Base-by-base conservation (phyloP, 2,888 invertebrate genomes). In the Fragum whitleyi region DNA sequence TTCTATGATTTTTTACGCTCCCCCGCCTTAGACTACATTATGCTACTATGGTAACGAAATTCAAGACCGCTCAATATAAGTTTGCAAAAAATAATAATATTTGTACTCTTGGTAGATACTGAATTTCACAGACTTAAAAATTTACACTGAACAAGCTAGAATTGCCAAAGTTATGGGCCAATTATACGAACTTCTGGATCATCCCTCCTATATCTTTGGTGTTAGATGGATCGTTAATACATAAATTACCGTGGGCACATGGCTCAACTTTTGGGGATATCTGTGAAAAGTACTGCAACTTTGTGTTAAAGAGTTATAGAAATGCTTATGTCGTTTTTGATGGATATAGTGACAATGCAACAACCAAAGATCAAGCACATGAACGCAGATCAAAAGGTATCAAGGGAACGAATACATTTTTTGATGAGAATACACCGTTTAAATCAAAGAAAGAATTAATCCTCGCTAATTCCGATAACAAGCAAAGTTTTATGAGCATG, bases 361-460 rank as follows among this genome's bases (percentile, higher is more conserved):
- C 85, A 19, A 89, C 87, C 19, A 89, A 88, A 67, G 89, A 90
- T 47, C 59, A 55, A 16, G 82, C 89, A 0, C 87, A 89, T 75
- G 55, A 62, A n/a, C 62, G 88, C 61, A 32, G 89, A 57, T 72
- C 73, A 23, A 78, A 79, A 36, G 84, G 85, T 53, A 21, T 76
- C 7, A 62, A n/a, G 16, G 71, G 79, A 0, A 59, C 81, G 16
- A 75, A 70, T 23, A 77, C 89, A 3, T 29, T 32, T 9, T 89
- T 90, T 57, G 69, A 68, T 19, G 77, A 29, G n/a, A 61, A 73
- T 55, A 88, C 85, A 47, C 32, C 73, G 14, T 76, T 86, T 32
- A 77, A 55, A 28, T 42, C 61, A 11, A 89, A 86, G 67, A 90
- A 88, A 62, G 88, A 88, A 6, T 6, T 67, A 2, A 88, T 90